Evolutionary conservation across 2,113 vertebrate genomes (phyloP).

Genomic region (Calyptommatus sinebrachiatus): DNA sequence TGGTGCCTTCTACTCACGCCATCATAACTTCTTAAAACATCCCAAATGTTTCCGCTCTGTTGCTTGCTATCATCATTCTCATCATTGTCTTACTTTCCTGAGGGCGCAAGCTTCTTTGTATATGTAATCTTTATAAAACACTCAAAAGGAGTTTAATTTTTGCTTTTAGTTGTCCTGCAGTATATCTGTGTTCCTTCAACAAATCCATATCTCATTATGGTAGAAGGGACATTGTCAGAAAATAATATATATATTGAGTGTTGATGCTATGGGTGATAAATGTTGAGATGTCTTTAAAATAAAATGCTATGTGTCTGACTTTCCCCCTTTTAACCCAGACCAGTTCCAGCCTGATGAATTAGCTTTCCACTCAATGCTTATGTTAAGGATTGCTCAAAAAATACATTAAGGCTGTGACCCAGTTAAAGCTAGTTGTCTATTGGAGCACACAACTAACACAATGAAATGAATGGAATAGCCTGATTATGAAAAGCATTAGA

Average conservation of each 20-base stretch:
- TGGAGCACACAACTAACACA: neutral
- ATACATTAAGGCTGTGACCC: neutral
- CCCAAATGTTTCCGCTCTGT: slow-evolving; percentile 70
- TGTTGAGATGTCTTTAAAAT: slow-evolving; percentile 49
- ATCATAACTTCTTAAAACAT: slow-evolving; percentile 80
- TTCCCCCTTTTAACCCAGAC: slow-evolving; percentile 34
- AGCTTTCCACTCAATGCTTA: slow-evolving; percentile 48
- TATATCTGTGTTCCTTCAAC: slow-evolving; percentile 62
- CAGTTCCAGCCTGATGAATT: slow-evolving; percentile 41
- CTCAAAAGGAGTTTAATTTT: slow-evolving; percentile 64
- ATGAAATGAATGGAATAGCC: neutral
- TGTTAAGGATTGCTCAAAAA: neutral
- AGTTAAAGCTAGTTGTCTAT: neutral
- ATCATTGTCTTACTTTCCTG: slow-evolving; percentile 66
- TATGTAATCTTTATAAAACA: slow-evolving; percentile 71
- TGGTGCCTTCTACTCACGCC: slow-evolving; percentile 87
- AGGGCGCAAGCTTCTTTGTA: slow-evolving; percentile 76
- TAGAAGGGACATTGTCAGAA: slow-evolving; percentile 62
- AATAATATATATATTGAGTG: slow-evolving; percentile 65
- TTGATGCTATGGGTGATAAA: slow-evolving; percentile 54
- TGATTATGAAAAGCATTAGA: neutral
- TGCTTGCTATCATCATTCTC: slow-evolving; percentile 57
- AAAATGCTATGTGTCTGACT: slow-evolving; percentile 35
- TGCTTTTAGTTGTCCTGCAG: slow-evolving; percentile 66
- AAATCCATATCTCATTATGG: slow-evolving; percentile 66